These are phyloP conservation scores for Pristionchus pacificus DNA, from an alignment of 1,140 invertebrate genomes.

Conservation along the genomic window DNA sequence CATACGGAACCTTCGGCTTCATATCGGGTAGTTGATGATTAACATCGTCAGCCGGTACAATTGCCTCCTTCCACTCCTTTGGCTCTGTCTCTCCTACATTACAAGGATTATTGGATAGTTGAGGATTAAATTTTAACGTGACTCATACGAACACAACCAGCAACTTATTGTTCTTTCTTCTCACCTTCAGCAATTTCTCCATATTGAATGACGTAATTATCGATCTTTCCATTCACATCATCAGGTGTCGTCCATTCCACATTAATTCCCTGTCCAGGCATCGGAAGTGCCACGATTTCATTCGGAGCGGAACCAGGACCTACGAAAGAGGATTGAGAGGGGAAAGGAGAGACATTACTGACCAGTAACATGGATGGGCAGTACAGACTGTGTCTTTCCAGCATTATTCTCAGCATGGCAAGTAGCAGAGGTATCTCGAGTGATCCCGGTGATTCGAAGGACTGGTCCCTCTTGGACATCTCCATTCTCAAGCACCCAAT, in stretches of 20 bases:
- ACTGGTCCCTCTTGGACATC: conserved; percentile 33
- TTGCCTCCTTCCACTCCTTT: conserved; percentile 44
- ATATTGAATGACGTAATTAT: conserved; percentile 49
- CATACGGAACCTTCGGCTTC: conserved; percentile 49
- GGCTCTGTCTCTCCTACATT: conserved; percentile 41
- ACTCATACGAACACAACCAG: conserved; percentile 10
- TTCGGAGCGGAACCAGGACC: conserved; percentile 54
- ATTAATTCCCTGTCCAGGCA: conserved; percentile 47
- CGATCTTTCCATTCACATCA: conserved; percentile 49
- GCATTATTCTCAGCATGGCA: conserved; percentile 55
- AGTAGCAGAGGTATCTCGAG: conserved; percentile 46
- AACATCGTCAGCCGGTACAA: conserved; percentile 46
- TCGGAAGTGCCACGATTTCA: conserved; percentile 47
- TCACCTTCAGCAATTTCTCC: conserved; percentile 41
- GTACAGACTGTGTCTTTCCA: conserved; percentile 43
- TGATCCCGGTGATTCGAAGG: conserved; percentile 38
- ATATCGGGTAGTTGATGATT: conserved; percentile 37
- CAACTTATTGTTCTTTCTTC: not conserved
- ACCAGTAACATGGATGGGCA: conserved; percentile 38
- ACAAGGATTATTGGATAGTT: not conserved
- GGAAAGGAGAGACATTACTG: not conserved
- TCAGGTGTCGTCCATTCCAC: conserved; percentile 57
- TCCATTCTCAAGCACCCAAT: conserved; percentile 45
- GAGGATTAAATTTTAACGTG: not conserved
- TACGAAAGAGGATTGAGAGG: conserved; percentile 14